Base-by-base conservation (phyloP, 2,888 invertebrate genomes). In the Xylocampa areola region DNA sequence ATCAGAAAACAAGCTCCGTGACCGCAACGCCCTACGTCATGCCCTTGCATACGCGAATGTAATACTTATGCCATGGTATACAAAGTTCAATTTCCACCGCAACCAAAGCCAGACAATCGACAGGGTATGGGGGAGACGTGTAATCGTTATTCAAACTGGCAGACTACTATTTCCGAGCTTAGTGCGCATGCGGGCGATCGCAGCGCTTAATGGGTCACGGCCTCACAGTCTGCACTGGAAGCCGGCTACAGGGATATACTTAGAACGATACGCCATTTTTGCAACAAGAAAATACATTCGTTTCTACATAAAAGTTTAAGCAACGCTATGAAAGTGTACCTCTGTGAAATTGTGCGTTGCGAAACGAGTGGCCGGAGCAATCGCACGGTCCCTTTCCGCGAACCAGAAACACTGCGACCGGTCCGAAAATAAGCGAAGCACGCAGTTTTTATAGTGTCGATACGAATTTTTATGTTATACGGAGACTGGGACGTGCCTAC, bases 91-190 rank as follows among this genome's bases (percentile, higher is more conserved):
- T 84, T 86, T 87, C 49, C 63, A 53, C 68, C 76, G 79, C 77
- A 79, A 68, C 62, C 41, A 68, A 74, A 52, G 74, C 86, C 90
- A 91, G 92, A 91, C 92, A 82, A 69, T 74, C 79, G 80, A 73
- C 80, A 73, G 80, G 81, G 85, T 77, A 72, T 78, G 83, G 85
- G 88, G 88, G 86, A 77, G 76, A 84, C 83, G 84, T 78, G 87
- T 88, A 90, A 91, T 91, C 92, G 91, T 92, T 92, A 90, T 87
- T 88, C 86, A 87, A 86, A 86, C 87, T 83, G 87, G 84, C 83
- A 84, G 89, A 87, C 87, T 81, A 74, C 76, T 81, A 82, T 86
- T 85, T 84, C 80, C 80, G 84, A 84, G 82, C 82, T 81, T 69
- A 79, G 66, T 77, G 89, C 92, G 91, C 92, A 91, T 89, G 93